Conservation (phyloP, 1,140 invertebrate species). For the Leptinotarsa texana region DNA sequence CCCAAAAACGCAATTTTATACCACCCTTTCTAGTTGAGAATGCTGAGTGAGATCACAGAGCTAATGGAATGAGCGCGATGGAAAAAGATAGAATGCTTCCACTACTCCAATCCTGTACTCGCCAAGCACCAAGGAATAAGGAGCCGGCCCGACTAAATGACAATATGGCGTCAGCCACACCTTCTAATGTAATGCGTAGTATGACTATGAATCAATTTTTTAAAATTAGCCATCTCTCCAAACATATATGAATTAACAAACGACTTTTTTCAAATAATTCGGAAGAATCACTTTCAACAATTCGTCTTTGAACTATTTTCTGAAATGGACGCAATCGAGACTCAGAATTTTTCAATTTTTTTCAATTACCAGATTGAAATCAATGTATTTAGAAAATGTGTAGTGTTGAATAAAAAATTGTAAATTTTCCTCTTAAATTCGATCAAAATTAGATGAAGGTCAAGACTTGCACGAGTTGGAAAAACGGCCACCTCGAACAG, state of each 20-base stretch:
- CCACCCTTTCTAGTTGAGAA: constrained; percentile 35
- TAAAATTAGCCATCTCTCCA: background rate
- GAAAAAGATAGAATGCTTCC: constrained; percentile 24
- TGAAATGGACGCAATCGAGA: background rate
- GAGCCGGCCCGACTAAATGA: constrained; percentile 17
- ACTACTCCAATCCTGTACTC: constrained; percentile 2
- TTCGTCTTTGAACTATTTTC: background rate
- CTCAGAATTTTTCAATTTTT: background rate
- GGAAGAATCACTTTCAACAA: background rate
- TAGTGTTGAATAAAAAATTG: background rate
- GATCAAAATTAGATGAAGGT: background rate
- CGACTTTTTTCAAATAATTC: background rate
- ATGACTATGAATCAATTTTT: background rate
- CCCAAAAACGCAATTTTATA: background rate
- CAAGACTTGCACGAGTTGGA: background rate
- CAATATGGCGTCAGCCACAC: constrained; percentile 55
- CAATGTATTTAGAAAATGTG: background rate
- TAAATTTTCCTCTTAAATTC: background rate
- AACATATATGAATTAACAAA: background rate
- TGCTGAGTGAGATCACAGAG: constrained; percentile 28
- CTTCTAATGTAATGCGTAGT: constrained; percentile 51
- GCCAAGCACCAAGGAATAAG: constrained; percentile 14
- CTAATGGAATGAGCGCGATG: background rate
- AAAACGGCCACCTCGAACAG: background rate
- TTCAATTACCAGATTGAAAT: background rate